A percentile compares a stretch with the other conserved stretches of the same genome.
Evolutionary conservation across 2,888 invertebrate genomes (phyloP).

Genomic region (Phaedon cochleariae): DNA sequence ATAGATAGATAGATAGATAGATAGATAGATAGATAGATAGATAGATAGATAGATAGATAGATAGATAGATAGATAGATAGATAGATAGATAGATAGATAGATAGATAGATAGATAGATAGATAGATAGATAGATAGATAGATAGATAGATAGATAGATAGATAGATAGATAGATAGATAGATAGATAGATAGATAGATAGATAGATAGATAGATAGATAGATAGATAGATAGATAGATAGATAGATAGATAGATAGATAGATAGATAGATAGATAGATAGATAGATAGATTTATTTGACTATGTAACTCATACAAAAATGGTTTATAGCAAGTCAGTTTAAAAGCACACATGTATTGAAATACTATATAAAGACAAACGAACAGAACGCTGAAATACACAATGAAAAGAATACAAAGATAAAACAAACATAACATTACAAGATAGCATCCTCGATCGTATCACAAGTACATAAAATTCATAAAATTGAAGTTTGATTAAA

Average conservation of each 20-base stretch:
- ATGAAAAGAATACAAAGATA: too few species aligned
- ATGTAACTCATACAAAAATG: too few species aligned
- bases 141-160: constrained; percentile 5
- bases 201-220: constrained; percentile 5
- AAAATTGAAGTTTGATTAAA: too few species aligned
- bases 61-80: constrained; percentile 5
- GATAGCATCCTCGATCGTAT: too few species aligned
- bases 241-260: constrained; percentile 5
- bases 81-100: constrained; percentile 5
- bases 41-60: constrained; percentile 5
- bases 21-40: constrained; percentile 5
- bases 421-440: too few species aligned
- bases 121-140: constrained; percentile 5
- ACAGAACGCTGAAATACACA: too few species aligned
- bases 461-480: too few species aligned
- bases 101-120: constrained; percentile 5
- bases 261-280: constrained; percentile 5
- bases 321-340: too few species aligned
- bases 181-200: constrained; percentile 5
- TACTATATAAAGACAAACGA: too few species aligned
- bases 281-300: too few species aligned
- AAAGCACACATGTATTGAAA: too few species aligned
- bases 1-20: constrained; percentile 5
- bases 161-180: constrained; percentile 5
- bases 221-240: constrained; percentile 5